Evolutionary conservation across 2,888 invertebrate genomes (phyloP), one percentile per base, ranked within the genome.

Genomic region (Portevinia maculata): DNA sequence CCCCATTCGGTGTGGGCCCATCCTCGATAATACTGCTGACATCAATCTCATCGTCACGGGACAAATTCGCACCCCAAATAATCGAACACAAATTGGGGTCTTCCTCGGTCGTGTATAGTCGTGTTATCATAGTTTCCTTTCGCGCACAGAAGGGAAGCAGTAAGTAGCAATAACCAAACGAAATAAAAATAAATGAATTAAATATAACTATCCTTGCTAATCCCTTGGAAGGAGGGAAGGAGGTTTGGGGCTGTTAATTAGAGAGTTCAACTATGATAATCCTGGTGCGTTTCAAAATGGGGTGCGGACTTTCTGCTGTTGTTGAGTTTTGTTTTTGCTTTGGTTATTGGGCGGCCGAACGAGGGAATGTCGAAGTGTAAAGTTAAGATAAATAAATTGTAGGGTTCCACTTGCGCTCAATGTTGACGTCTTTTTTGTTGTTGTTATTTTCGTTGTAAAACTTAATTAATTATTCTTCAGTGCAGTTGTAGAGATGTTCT

Each of bases 11-110:
- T n/a, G 64, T 41, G 24, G 71, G 67, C 57, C 37, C 46, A 76
- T 75, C 62, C 55, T 71, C 81, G 46, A 52, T 59, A 69, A 84
- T 62, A 48, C 79, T 62, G 48, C 69, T 74, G 55, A 84, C 85
- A 84, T 85, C 85, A 73, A 85, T 85, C 87, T 87, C 81, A 88
- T 86, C 44, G 88, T 85, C 70, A 84, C 86, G 67, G 76, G 71
- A 86, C 65, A 88, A 84, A 86, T 90, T 90, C 30, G 86, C 62
- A 78, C 89, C 89, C 89, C 89, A 90, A 85, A 90, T 87, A 86
- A 88, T 88, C 81, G 90, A 88, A 87, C 90, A 90, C 84, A 90
- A 88, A 85, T 87, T 87, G 84, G 89, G 89, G 86, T 90, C 89
- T 87, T 89, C 89, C 84, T 89, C 89, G 84, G 89, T 87, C 84